phyloP scores from a whole-genome alignment of 2,797 vertebrate genomes.

The Myotis findleyi region DNA sequence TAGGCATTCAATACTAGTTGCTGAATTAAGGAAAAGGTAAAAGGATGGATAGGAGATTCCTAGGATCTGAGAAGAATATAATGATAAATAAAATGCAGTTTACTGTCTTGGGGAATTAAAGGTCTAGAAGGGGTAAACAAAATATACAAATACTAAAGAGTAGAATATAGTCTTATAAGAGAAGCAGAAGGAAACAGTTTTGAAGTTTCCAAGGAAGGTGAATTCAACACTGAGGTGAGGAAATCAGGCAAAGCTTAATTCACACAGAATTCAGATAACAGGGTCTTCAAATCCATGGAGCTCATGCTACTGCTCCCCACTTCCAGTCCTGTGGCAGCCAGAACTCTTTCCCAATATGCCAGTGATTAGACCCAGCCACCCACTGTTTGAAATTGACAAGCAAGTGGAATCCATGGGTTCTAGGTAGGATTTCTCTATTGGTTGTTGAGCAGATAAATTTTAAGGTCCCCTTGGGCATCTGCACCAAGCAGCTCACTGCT shows the following conservation, averaged over 20 bases:
- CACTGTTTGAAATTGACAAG: not conserved
- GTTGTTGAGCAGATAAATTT: not conserved
- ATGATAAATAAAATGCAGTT: not conserved
- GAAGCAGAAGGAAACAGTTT: slow-evolving; percentile 5
- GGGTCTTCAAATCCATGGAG: not conserved
- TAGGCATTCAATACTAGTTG: not conserved
- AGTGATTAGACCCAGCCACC: not conserved
- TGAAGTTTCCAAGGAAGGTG: not conserved
- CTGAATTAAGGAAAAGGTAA: not conserved
- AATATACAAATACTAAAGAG: not conserved
- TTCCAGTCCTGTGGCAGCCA: not conserved
- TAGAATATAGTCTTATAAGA: not conserved
- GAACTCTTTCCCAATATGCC: not conserved
- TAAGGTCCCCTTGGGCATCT: not conserved
- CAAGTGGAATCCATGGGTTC: not conserved
- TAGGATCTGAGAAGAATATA: not conserved
- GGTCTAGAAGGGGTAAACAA: not conserved
- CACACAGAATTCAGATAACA: not conserved
- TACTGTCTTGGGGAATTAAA: not conserved
- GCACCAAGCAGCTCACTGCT: slow-evolving; percentile 41
- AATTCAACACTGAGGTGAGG: not conserved
- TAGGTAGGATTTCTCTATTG: not conserved
- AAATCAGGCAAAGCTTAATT: not conserved
- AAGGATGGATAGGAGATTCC: not conserved
- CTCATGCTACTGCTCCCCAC: not conserved